Evolutionary conservation across 2,113 vertebrate genomes (phyloP), one percentile per base, ranked within the genome.

Genomic region (Onychorhynchus coronatus): DNA sequence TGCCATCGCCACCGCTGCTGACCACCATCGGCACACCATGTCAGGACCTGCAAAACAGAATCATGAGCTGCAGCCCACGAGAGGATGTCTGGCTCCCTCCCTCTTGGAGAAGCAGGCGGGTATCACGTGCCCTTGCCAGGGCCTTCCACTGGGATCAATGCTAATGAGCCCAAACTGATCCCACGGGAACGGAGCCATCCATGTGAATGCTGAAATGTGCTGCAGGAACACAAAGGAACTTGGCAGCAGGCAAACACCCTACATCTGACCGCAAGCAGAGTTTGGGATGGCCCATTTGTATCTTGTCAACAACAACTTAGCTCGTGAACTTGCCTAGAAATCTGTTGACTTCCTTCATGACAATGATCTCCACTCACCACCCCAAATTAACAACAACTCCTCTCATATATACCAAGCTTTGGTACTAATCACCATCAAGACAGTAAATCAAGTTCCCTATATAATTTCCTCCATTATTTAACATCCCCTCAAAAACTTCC

Each of bases 21-120:
- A 98, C 99, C 99, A 99, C 99, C 99, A 99, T 3, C 99, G 98
- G 95, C 99, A 99, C 97, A 99, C 98, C 50, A 99, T 68, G 15
- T 99, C 99, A 0, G 98, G 98, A 68, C 99, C 99, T 99, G 92
- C 11, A 46, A 24, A 73, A 83, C 66, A 88, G 9, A 91, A 77
- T 17, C 44, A 24, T 14, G 14, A 10, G 71, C 58, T 88, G 56
- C 65, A 85, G 46, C 53, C 33, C n/a, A 8, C 15, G 61, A 71
- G 11, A 61, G 52, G 46, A 72, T 35, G 62, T 24, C 53, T 0
- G 0, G 14, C 47, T 81, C 78, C 61, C 21, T 50, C 47, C 65
- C 1, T 1, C 61, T 21, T 3, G 1, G 41, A 61, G 33, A 33
- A 55, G 10, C 0, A 1, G 28, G 61, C 42, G 33, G 49, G 22